A percentile compares a stretch with the other conserved stretches of the same genome.
Evolutionary conservation across 2,797 vertebrate genomes (phyloP).

Genomic region (Hemitrygon akajei): DNA sequence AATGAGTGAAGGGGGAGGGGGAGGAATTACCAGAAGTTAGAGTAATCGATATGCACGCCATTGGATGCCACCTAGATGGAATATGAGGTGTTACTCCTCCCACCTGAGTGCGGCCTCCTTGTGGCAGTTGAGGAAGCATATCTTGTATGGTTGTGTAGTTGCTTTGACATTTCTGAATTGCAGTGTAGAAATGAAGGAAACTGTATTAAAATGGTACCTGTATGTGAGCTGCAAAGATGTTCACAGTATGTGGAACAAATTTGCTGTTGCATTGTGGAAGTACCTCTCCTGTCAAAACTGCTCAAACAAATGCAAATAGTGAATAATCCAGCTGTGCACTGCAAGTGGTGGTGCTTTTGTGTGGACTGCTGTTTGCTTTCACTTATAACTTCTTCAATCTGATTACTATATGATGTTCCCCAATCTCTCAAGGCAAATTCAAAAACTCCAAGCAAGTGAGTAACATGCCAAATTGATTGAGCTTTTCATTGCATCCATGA

Average conservation of each 20-base stretch:
- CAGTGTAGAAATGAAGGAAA: neutral
- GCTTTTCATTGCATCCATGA: neutral
- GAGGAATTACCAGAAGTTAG: no score
- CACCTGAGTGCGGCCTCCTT: no score
- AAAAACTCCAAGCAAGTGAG: neutral
- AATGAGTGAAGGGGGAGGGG: no score
- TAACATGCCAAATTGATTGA: neutral
- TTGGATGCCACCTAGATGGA: no score
- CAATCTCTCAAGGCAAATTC: neutral
- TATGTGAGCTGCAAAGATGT: neutral
- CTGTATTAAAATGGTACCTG: neutral
- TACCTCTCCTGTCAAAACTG: neutral
- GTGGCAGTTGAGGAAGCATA: no score
- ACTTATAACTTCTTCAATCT: neutral
- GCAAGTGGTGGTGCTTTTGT: neutral
- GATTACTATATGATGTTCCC: no score
- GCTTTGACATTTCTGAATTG: neutral
- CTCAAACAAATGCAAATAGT: neutral
- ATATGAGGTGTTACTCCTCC: no score
- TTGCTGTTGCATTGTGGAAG: neutral
- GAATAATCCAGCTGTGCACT: neutral
- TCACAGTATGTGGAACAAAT: neutral
- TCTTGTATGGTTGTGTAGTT: no score
- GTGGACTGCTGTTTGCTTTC: neutral
- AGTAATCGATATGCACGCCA: no score